These are phyloP conservation scores for Pheosia gnoma DNA, from an alignment of 2,888 invertebrate genomes.

Conservation along the genomic window DNA sequence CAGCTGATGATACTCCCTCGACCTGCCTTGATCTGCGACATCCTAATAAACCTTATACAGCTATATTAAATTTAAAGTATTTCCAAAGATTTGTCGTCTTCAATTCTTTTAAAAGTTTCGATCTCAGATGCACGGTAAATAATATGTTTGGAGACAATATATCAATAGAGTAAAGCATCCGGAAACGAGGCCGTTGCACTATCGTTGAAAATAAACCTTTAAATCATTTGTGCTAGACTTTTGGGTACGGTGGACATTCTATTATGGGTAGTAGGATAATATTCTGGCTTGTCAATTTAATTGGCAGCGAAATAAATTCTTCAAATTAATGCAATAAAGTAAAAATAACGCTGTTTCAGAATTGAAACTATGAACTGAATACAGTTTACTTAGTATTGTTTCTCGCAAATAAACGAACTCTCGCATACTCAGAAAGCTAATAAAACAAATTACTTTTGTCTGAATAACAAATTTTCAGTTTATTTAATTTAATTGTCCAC, in stretches of 20 bases:
- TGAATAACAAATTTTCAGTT: background rate
- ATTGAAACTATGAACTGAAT: too few relatives aligned
- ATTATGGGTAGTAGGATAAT: background rate
- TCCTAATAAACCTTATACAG: too few relatives aligned
- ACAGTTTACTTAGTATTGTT: too few relatives aligned
- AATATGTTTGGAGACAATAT: conserved; percentile 33
- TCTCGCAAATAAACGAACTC: too few relatives aligned
- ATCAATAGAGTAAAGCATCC: conserved; percentile 35
- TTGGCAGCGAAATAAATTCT: too few relatives aligned
- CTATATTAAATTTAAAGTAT: too few relatives aligned
- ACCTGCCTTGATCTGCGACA: too few relatives aligned
- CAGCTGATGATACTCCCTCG: too few relatives aligned
- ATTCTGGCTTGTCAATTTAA: background rate
- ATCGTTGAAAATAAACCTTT: conserved; percentile 44
- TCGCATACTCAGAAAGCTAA: too few relatives aligned
- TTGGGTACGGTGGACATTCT: conserved; percentile 32
- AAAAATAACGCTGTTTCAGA: too few relatives aligned
- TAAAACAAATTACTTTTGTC: background rate
- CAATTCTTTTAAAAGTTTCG: background rate
- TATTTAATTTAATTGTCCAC: background rate
- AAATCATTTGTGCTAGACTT: conserved; percentile 44
- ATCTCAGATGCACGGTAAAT: conserved; percentile 22
- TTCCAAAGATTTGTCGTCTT: too few relatives aligned
- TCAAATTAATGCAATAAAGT: too few relatives aligned
- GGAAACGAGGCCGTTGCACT: conserved; percentile 32